These are phyloP conservation scores for Morone chrysops DNA, from an alignment of 2,113 vertebrate genomes.

Conservation along the genomic window DNA sequence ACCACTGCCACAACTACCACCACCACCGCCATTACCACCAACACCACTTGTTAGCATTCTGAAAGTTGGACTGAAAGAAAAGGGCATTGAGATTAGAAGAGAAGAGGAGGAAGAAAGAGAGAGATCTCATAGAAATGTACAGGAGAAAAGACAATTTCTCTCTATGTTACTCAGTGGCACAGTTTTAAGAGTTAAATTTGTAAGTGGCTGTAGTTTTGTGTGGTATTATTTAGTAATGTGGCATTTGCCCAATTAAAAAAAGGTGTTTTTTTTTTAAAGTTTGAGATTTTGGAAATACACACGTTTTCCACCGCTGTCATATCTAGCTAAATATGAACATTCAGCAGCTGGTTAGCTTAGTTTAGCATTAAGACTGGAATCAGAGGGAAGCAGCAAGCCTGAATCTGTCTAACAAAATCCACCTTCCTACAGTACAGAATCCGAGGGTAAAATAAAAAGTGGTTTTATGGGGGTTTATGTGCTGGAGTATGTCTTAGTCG, in stretches of 20 bases:
- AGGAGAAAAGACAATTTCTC: neutral
- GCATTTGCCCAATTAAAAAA: no score
- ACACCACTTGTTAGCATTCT: slow-evolving; percentile 37
- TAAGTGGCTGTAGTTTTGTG: neutral
- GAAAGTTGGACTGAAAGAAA: slow-evolving; percentile 38
- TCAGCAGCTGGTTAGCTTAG: neutral
- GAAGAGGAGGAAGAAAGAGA: neutral
- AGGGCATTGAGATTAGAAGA: slow-evolving; percentile 7
- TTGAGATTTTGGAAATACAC: no score
- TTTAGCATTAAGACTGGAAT: neutral
- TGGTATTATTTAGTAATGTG: neutral
- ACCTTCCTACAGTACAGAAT: no score
- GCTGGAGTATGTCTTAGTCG: neutral
- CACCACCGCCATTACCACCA: no score
- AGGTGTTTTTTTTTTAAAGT: no score
- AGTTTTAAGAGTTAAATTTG: no score
- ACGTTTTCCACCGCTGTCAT: no score
- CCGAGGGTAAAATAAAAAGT: neutral
- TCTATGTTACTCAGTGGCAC: neutral
- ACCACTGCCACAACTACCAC: no score
- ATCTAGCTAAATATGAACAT: neutral
- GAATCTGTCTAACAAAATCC: neutral
- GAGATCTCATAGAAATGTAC: neutral
- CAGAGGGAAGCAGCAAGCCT: no score
- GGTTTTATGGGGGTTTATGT: neutral